A percentile compares a stretch with the other conserved stretches of the same genome.
Evolutionary conservation across 2,888 invertebrate genomes (phyloP).

Genomic region (Thymelicus lineola): DNA sequence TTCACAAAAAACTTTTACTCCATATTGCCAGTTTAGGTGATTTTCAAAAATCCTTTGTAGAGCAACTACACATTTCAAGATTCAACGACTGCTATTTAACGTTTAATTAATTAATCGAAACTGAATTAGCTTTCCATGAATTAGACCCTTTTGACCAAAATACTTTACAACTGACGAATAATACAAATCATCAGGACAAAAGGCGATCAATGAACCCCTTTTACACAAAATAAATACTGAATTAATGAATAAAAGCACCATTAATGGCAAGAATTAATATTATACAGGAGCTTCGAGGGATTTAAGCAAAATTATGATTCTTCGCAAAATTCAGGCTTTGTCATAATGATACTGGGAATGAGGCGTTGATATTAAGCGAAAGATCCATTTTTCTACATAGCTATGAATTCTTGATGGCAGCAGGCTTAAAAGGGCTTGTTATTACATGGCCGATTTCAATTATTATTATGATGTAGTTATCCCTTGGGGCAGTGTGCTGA

Average conservation of each 20-base stretch:
- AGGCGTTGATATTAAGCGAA: conserved; percentile 3
- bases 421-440: conserved; percentile 14
- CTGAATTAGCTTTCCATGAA: no score
- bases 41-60: no score
- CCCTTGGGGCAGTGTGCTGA: not conserved
- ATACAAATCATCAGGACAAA: no score
- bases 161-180: no score
- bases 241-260: not conserved
- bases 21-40: no score
- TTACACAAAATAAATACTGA: no score
- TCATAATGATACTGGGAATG: not conserved
- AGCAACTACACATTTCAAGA: no score
- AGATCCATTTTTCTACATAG: conserved; percentile 17
- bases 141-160: no score
- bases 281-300: not conserved
- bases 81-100: no score
- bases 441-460: conserved; percentile 9
- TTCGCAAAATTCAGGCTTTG: not conserved
- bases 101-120: no score
- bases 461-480: conserved; percentile 8
- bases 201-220: no score
- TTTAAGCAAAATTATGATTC: not conserved
- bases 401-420: conserved; percentile 7
- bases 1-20: no score
- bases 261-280: not conserved